Evolutionary conservation across 92 coral and sea anemone genomes (phyloP), one percentile per base, ranked within the genome.

Genomic region (Heteractis magnifica): DNA sequence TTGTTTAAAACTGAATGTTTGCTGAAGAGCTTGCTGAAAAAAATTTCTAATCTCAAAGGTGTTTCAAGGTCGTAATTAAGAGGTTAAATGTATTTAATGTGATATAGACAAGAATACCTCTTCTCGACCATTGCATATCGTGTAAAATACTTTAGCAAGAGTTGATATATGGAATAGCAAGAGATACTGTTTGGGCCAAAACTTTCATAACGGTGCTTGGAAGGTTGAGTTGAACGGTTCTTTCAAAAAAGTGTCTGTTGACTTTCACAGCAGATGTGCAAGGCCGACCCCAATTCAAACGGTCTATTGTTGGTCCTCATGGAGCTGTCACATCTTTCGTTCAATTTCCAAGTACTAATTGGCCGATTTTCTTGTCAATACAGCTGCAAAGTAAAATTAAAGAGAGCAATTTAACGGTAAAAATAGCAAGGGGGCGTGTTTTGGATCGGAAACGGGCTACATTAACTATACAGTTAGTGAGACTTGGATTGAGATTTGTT

Each of bases 241-340:
- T 81, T 81, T 81, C 65, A 81, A 81, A 65, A 26, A 20, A 41
- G 65, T n/a, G 76, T 52, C 41, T 93, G 92, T 93, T 93, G 92
- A 89, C 93, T 79, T 81, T 84, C 72, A 68, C 83, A 88, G 92
- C 97, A 93, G 97, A 93, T 93, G 97, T 89, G 91, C 84, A 13
- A 77, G 56, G 77, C 84, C 64, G 83, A 76, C 82, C 71, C 65
- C 89, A 89, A 85, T 77, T 76, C 88, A 91, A 92, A 92, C 86
- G 86, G 82, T 81, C 79, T 83, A 79, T 91, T 93, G 93, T 93
- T 89, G 89, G 85, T 21, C 64, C 76, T 59, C 82, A 71, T 78
- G 76, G 73, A 92, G 71, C 86, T 84, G 93, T 86, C 94, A 89
- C 84, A 81, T 84, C 78, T 64, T 85, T 83, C 85, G 77, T 77